phyloP scores from a whole-genome alignment of 2,113 vertebrate genomes.

The Tenebrosternarchus preto region DNA sequence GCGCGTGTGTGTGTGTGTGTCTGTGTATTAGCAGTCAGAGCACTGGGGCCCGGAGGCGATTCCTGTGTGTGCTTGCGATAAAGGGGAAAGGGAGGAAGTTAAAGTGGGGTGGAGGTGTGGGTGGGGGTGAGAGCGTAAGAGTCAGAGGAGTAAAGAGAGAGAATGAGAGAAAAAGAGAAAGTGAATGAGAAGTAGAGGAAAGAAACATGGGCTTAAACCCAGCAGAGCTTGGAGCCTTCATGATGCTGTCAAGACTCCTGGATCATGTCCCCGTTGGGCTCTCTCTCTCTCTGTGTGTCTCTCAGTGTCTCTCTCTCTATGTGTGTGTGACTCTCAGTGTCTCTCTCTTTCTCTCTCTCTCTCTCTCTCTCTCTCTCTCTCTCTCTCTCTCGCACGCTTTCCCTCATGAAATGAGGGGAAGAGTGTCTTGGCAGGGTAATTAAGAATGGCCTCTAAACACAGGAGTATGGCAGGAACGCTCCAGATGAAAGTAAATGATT shows the following conservation, averaged over 20 bases:
- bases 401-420: constrained; percentile 69
- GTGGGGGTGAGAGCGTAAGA: not conserved
- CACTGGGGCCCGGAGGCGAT: constrained; percentile 74
- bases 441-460: constrained; percentile 99
- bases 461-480: constrained; percentile 95
- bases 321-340: constrained; percentile 42
- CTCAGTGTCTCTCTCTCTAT: constrained; percentile 46
- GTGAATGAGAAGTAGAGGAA: constrained; percentile 40
- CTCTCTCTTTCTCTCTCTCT: constrained; percentile 24
- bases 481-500: constrained; percentile 99
- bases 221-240: constrained; percentile 70
- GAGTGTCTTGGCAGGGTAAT: constrained; percentile 83
- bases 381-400: constrained; percentile 40
- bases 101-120: constrained; percentile 49
- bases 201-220: constrained; percentile 63
- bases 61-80: constrained; percentile 82
- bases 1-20: constrained; percentile 58
- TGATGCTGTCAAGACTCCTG: constrained; percentile 73
- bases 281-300: constrained; percentile 32
- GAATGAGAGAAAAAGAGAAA: constrained; percentile 41
- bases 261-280: constrained; percentile 71
- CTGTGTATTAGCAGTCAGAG: constrained; percentile 77
- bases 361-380: constrained; percentile 45
- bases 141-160: constrained; percentile 44
- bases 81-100: constrained; percentile 78